Evolutionary conservation across 2,888 invertebrate species (phyloP).

Genomic region (Tipula unca): DNA sequence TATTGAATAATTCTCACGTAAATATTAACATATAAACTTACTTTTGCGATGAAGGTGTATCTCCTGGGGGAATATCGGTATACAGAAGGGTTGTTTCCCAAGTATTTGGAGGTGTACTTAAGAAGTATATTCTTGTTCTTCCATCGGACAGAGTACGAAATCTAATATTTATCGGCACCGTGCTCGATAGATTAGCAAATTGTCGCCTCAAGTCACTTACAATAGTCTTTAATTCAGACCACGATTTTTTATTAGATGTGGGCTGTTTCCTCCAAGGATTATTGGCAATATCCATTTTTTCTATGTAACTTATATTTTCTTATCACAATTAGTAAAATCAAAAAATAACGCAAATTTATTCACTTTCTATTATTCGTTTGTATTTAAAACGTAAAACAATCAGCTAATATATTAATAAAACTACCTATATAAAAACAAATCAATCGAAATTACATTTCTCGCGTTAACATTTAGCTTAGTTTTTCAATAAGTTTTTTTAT

Average conservation of each 20-base stretch:
- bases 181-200: constrained; percentile 66
- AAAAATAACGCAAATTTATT: not conserved
- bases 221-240: constrained; percentile 72
- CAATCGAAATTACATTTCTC: not conserved
- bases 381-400: not conserved
- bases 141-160: constrained; percentile 72
- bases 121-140: constrained; percentile 78
- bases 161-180: constrained; percentile 73
- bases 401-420: not conserved
- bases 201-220: constrained; percentile 74
- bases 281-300: not conserved
- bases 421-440: not conserved
- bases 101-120: constrained; percentile 77
- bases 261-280: not conserved
- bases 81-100: constrained; percentile 86
- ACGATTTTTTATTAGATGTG: constrained; percentile 44
- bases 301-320: not conserved
- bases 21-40: constrained; percentile 16
- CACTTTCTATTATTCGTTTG: not conserved
- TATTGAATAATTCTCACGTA: not conserved
- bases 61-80: constrained; percentile 65
- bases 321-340: not conserved
- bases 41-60: constrained; percentile 32
- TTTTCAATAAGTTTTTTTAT: not conserved
- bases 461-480: not conserved